Conservation (phyloP, 30 jellyfish, hydroid and myxozoan species). For the Phacellophora camtschatica region DNA sequence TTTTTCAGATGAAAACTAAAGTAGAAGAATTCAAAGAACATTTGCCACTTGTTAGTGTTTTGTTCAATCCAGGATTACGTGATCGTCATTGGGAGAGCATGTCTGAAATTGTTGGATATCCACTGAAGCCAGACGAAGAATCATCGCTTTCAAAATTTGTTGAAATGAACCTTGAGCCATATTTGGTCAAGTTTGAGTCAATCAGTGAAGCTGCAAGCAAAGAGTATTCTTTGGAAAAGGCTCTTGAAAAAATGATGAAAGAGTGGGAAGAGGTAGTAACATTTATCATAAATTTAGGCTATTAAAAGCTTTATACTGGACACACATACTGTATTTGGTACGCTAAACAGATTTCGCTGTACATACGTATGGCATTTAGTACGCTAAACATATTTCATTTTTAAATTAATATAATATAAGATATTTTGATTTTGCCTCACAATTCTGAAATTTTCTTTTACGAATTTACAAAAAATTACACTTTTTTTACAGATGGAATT, state of each 20-base stretch:
- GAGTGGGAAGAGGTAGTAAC: constrained; percentile 94
- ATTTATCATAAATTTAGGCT: neutral
- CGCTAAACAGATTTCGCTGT: too few relatives aligned
- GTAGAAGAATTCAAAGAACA: constrained; percentile 98
- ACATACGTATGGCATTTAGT: too few relatives aligned
- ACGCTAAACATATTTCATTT: too few relatives aligned
- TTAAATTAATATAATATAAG: too few relatives aligned
- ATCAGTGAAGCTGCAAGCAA: constrained; percentile 99
- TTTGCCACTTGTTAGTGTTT: constrained; percentile 84
- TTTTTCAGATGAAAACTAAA: constrained; percentile 72
- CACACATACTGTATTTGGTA: too few relatives aligned
- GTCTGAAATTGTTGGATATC: constrained; percentile 98
- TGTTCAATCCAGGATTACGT: constrained; percentile 96
- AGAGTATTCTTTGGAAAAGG: constrained; percentile 94
- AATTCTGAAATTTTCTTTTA: too few relatives aligned
- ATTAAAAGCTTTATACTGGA: neutral
- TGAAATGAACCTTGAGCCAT: constrained; percentile 97
- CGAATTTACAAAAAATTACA: neutral
- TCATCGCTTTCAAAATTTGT: constrained; percentile 76
- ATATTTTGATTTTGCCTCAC: too few relatives aligned
- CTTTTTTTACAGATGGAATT: constrained; percentile 70
- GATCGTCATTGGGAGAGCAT: constrained; percentile 99
- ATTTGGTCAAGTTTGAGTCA: constrained; percentile 73
- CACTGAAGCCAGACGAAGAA: constrained; percentile 94
- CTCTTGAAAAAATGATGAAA: constrained; percentile 87